Percentiles rank a stretch among this genome's conserved stretches.
phyloP scores from a whole-genome alignment of 2,113 vertebrate species.

The Piprites chloris region DNA sequence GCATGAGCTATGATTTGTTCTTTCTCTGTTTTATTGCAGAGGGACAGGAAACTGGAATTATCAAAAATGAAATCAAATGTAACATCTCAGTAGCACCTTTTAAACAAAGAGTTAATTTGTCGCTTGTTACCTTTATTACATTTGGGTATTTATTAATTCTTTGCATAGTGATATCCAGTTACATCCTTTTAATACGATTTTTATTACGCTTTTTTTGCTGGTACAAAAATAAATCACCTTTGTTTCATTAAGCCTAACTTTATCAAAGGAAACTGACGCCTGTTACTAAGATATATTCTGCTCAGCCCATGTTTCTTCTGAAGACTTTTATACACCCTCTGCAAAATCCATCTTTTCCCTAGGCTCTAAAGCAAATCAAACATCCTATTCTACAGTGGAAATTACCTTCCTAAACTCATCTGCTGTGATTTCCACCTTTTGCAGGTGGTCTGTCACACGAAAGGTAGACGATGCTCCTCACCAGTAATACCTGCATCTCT shows the following conservation, averaged over 20 bases:
- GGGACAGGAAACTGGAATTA: not conserved
- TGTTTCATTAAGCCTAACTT: not conserved
- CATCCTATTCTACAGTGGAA: not conserved
- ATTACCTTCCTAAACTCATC: not conserved
- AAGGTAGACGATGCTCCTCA: not conserved
- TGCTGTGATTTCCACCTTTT: not conserved
- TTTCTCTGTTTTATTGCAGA: not conserved
- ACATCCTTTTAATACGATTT: not conserved
- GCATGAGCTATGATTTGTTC: not conserved
- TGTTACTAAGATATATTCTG: not conserved
- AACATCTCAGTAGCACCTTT: not conserved
- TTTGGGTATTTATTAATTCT: not conserved
- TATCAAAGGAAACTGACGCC: not conserved
- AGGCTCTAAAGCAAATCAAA: not conserved
- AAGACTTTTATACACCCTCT: not conserved
- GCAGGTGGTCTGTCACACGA: not conserved
- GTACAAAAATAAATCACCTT: not conserved
- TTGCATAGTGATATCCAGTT: not conserved
- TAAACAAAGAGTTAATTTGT: not conserved
- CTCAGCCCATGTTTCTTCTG: not conserved
- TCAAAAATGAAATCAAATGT: not conserved
- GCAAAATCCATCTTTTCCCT: not conserved
- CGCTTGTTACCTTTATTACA: not conserved
- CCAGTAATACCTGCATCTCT: not conserved
- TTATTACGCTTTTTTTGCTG: not conserved